These are phyloP conservation scores for Pontoporia blainvillei DNA, from an alignment of 2,113 vertebrate genomes.

Conservation along the genomic window DNA sequence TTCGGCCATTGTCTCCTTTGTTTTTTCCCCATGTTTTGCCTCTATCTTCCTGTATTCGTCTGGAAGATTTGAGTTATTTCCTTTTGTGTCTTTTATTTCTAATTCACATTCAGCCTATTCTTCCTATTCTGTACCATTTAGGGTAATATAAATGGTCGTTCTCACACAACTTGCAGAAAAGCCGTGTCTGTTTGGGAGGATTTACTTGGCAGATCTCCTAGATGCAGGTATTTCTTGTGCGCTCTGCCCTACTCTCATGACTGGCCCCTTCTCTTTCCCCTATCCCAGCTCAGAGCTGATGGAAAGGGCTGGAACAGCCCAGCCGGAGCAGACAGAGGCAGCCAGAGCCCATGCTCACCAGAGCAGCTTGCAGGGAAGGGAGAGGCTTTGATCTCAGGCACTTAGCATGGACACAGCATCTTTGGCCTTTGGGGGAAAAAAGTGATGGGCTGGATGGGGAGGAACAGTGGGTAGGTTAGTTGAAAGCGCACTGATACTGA, in stretches of 20 bases:
- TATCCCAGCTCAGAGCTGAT: background rate
- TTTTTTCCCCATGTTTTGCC: background rate
- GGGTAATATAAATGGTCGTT: background rate
- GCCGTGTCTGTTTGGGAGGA: background rate
- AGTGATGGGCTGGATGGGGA: background rate
- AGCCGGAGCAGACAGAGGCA: background rate
- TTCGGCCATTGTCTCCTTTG: background rate
- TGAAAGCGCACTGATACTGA: background rate
- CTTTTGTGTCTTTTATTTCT: slow-evolving; percentile 27
- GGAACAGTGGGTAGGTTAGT: background rate
- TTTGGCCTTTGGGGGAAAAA: background rate
- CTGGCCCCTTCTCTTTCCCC: background rate
- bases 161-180: background rate
- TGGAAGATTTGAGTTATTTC: background rate
- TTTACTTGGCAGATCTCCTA: background rate
- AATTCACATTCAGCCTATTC: background rate
- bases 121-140: background rate
- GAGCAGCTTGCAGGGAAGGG: background rate
- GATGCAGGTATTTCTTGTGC: background rate
- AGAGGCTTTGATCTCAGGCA: background rate
- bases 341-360: background rate
- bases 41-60: background rate
- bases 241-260: background rate
- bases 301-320: background rate
- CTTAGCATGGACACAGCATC: background rate